These are phyloP conservation scores for Agraylea sexmaculata DNA, from an alignment of 1,140 invertebrate genomes.

Conservation along the genomic window DNA sequence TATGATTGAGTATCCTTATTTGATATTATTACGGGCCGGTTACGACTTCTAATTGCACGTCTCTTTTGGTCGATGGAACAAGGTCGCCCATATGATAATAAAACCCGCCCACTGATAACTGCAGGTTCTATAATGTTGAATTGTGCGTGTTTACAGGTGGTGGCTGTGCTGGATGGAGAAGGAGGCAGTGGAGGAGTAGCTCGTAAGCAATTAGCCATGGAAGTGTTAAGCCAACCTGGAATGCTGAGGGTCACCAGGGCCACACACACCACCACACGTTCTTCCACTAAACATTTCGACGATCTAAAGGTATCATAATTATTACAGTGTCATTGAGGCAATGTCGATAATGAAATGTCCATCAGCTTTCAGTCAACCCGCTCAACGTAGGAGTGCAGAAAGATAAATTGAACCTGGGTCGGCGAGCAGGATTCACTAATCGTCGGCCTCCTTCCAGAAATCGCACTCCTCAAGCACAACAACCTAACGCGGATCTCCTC, in stretches of 20 bases:
- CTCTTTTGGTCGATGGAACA: neutral
- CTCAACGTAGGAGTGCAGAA: slow-evolving; percentile 22
- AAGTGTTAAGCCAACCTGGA: slow-evolving; percentile 35
- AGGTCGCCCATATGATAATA: neutral
- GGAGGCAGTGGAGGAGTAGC: slow-evolving; percentile 28
- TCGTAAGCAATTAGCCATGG: slow-evolving; percentile 28
- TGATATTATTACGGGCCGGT: neutral
- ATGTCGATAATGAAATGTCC: too few relatives aligned
- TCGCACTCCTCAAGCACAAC: slow-evolving; percentile 30
- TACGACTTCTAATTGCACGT: neutral
- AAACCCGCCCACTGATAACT: neutral
- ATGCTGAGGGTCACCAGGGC: slow-evolving; percentile 30
- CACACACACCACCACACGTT: slow-evolving; percentile 34
- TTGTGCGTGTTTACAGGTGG: slow-evolving; percentile 23
- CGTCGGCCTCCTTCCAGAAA: slow-evolving; percentile 32
- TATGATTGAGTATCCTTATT: neutral
- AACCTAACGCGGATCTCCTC: slow-evolving; percentile 27
- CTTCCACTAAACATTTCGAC: slow-evolving; percentile 24
- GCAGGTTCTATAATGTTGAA: neutral
- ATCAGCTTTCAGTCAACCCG: slow-evolving; percentile 39
- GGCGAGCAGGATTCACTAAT: slow-evolving; percentile 28
- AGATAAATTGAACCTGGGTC: slow-evolving; percentile 34
- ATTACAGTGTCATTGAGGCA: too few relatives aligned
- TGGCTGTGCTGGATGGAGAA: slow-evolving; percentile 30
- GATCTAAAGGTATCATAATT: slow-evolving; percentile 18